These are phyloP conservation scores for Plestiodon gilberti DNA, from an alignment of 2,113 vertebrate species.

Conservation along the genomic window DNA sequence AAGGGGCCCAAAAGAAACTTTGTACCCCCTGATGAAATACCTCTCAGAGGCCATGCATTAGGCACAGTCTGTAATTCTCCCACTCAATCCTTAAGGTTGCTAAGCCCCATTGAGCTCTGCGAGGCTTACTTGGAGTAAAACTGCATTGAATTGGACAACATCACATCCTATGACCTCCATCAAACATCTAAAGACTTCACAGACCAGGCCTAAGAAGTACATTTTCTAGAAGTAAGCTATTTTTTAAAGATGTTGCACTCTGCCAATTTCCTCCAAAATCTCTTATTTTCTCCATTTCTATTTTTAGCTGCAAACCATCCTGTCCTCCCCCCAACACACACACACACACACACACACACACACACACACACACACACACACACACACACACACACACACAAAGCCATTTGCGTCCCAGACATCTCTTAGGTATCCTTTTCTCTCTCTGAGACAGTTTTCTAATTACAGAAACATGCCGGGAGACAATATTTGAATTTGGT, in stretches of 20 bases:
- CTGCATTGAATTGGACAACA: neutral
- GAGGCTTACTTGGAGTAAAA: neutral
- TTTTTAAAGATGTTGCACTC: neutral
- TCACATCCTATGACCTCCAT: neutral
- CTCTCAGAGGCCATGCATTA: too few relatives aligned
- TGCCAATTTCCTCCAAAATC: neutral
- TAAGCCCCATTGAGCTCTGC: too few relatives aligned
- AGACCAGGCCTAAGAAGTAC: neutral
- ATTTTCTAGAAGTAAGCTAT: neutral
- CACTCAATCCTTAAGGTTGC: neutral
- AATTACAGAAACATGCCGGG: conserved; percentile 52
- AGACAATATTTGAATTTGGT: conserved; percentile 58
- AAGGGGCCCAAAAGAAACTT: too few relatives aligned
- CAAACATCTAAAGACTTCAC: neutral
- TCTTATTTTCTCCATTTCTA: neutral
- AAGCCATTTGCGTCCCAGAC: conserved; percentile 28
- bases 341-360: too few relatives aligned
- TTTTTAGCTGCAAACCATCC: conserved; percentile 35
- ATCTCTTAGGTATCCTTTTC: conserved; percentile 17
- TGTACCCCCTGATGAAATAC: too few relatives aligned
- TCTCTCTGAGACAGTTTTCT: conserved; percentile 59
- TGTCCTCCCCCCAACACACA: too few relatives aligned
- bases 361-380: too few relatives aligned
- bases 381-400: neutral
- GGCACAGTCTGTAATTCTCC: neutral